Percentiles rank a stretch among this genome's conserved stretches.
These are phyloP conservation scores for Callitettix versicolor DNA, from an alignment of 1,140 invertebrate species.

Conservation along the genomic window DNA sequence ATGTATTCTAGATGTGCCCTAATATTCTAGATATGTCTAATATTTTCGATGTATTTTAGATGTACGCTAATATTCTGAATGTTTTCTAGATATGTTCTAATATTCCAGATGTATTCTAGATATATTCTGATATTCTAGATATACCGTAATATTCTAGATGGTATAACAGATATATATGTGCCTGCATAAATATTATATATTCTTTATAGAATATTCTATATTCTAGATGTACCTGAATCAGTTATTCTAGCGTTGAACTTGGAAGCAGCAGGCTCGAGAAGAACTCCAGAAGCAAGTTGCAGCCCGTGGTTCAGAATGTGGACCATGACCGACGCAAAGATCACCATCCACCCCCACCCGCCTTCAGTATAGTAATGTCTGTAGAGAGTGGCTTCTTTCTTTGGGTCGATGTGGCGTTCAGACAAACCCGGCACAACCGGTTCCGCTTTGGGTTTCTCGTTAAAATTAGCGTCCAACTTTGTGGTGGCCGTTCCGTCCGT, in stretches of 20 bases:
- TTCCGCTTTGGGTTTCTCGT: not conserved
- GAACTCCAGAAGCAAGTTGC: conserved; percentile 39
- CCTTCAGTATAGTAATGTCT: conserved; percentile 67
- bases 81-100: too few species aligned
- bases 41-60: too few species aligned
- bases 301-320: conserved; percentile 51
- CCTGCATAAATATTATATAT: too few species aligned
- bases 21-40: too few species aligned
- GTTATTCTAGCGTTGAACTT: conserved; percentile 11
- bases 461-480: conserved; percentile 3
- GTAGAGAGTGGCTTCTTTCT: conserved; percentile 3
- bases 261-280: conserved; percentile 32
- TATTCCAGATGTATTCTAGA: too few species aligned
- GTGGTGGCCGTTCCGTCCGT: conserved; percentile 5
- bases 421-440: not conserved
- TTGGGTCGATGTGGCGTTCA: not conserved
- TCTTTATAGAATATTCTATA: too few species aligned
- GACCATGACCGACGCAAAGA: conserved; percentile 51
- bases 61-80: too few species aligned
- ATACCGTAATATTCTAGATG: too few species aligned
- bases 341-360: conserved; percentile 70
- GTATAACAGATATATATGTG: too few species aligned
- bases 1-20: too few species aligned
- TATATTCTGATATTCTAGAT: too few species aligned
- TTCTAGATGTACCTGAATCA: conserved; percentile 17